Evolutionary conservation across 2,888 invertebrate species (phyloP).

Genomic region (Thymelicus acteon): DNA sequence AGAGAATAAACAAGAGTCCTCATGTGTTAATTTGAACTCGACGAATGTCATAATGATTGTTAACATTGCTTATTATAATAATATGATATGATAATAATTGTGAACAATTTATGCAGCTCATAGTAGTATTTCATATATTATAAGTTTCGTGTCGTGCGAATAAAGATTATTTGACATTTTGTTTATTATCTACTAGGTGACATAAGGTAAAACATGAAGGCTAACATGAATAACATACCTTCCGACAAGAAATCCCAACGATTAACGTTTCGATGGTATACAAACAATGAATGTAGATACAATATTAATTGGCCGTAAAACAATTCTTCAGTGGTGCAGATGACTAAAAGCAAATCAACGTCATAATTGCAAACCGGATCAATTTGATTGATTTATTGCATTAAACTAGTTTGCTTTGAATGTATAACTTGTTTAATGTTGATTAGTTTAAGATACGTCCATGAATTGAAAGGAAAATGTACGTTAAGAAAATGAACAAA

Average conservation of each 20-base stretch:
- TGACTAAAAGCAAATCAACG: conserved; percentile 11
- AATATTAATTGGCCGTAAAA: conserved; percentile 5
- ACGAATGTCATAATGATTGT: neutral
- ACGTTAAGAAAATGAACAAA: neutral
- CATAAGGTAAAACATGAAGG: too few species aligned
- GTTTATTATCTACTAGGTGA: too few species aligned
- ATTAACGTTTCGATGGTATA: too few species aligned
- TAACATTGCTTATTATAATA: neutral
- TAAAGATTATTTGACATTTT: too few species aligned
- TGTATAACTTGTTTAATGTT: neutral
- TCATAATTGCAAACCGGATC: conserved; percentile 6
- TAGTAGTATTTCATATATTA: neutral
- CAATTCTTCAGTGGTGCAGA: neutral
- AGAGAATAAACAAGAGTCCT: conserved; percentile 19
- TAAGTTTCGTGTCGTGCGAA: neutral
- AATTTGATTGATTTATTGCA: conserved; percentile 9
- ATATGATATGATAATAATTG: too few species aligned
- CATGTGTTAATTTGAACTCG: conserved; percentile 13
- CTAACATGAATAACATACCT: too few species aligned
- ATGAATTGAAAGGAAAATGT: neutral
- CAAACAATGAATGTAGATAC: too few species aligned
- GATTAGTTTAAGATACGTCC: neutral
- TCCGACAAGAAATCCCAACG: too few species aligned
- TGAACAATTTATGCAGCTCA: neutral
- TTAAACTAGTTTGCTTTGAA: conserved; percentile 2